Conservation (phyloP, 2,888 invertebrate genomes). For the Apomyelois bistriatella region DNA sequence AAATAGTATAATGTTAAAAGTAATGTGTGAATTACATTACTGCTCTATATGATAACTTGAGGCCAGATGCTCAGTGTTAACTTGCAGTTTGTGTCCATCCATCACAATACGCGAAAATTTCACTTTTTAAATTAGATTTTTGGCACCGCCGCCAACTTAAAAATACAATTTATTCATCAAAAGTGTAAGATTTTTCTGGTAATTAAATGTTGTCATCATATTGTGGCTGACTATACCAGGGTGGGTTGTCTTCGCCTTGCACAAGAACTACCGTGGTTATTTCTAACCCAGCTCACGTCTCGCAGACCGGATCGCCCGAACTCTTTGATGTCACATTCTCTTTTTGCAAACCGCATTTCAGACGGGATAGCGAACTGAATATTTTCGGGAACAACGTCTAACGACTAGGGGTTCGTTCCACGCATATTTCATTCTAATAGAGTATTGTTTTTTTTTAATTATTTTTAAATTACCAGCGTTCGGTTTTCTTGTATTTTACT, state of each 20-base stretch:
- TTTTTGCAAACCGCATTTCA: conserved; percentile 75
- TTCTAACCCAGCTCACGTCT: conserved; percentile 74
- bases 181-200: too few species aligned
- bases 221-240: background rate
- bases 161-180: too few species aligned
- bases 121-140: too few species aligned
- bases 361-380: conserved; percentile 55
- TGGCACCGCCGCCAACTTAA: too few species aligned
- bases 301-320: conserved; percentile 58
- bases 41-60: too few species aligned
- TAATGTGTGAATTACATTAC: too few species aligned
- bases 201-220: background rate
- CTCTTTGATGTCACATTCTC: conserved; percentile 76
- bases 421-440: conserved; percentile 40
- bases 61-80: too few species aligned
- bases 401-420: conserved; percentile 38
- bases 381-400: conserved; percentile 68
- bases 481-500: too few species aligned
- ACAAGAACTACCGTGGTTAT: conserved; percentile 52
- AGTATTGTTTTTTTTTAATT: conserved; percentile 17
- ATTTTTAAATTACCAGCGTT: too few species aligned
- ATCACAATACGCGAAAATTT: too few species aligned
- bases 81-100: too few species aligned
- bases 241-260: conserved; percentile 49
- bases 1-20: too few species aligned